Base-by-base conservation (phyloP, 2,888 invertebrate species). In the Pollenia griseotomentosa region DNA sequence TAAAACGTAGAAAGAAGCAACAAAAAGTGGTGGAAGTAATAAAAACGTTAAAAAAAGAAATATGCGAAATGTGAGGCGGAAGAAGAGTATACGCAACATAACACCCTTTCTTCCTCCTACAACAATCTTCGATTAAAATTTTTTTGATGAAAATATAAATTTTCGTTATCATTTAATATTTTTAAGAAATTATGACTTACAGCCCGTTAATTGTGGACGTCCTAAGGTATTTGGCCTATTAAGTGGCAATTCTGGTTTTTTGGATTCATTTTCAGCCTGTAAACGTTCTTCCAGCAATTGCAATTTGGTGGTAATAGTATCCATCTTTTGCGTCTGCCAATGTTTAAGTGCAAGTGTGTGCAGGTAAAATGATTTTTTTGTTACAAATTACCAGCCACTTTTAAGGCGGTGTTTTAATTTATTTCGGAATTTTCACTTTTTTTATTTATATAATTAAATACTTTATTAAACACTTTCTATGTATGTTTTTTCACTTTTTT, bases 281-380 rank as follows among this genome's bases (percentile, higher is more conserved):
- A 98, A 94, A 91, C 96, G 95, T 93, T 96, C 96, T 94, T 98
- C 96, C 94, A 98, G 95, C 92, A 96, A 96, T 94, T 96, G 95
- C 92, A 98, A 95, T 95, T 96, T 97, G 55, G 81, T 84, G 77
- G 77, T 87, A 78, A 87, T 87, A 19, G 80, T 81, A 53, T 87
- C 87, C 81, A 87, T 87, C 78, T 77, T 3, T 70, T 71, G 51
- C 46, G 33, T 48, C 12, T 42, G 48, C 63, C 40, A 40, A 8
- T 63, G 14, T 51, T 16, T 57, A 11, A 23, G 48, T 46, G 42
- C 48, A 16, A 14, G 42, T 63, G 61, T 11, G 19, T 14, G 11
- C 51, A 23, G 48, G 40, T 23, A 33, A 8, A 19, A 4, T 44
- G n/a, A 53, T 55, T 48, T 46, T 16, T 10, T 55, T 42, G 14